Evolutionary conservation across 2,888 invertebrate species (phyloP).

Genomic region (Drosophila multiciliata): DNA sequence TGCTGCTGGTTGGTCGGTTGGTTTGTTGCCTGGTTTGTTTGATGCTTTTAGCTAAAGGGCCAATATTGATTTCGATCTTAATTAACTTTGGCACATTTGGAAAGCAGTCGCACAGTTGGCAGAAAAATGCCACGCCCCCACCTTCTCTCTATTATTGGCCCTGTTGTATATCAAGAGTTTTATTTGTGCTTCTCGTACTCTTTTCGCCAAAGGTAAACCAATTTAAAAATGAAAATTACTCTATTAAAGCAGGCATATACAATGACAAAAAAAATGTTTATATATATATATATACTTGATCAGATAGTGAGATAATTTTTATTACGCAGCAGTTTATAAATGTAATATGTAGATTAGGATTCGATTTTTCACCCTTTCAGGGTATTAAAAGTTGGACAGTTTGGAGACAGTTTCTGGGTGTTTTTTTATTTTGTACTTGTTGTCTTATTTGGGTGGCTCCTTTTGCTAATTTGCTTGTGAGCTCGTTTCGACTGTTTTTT

Average conservation of each 20-base stretch:
- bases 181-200: conserved; percentile 45
- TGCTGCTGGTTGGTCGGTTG: not conserved
- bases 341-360: not conserved
- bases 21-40: conserved; percentile 63
- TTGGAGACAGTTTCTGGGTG: not conserved
- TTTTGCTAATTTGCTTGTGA: conserved; percentile 80
- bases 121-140: conserved; percentile 21
- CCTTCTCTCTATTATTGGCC: conserved; percentile 3
- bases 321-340: not conserved
- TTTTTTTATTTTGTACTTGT: conserved; percentile 16
- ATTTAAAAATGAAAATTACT: not conserved
- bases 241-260: not conserved
- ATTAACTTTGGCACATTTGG: conserved; percentile 84
- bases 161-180: conserved; percentile 37
- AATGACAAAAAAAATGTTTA: not conserved
- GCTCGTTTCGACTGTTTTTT: conserved; percentile 32
- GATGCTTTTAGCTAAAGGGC: conserved; percentile 80
- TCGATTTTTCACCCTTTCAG: not conserved
- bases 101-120: conserved; percentile 66
- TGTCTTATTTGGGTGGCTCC: conserved; percentile 62
- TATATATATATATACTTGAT: not conserved
- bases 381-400: not conserved
- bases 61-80: conserved; percentile 84
- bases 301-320: not conserved
- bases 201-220: conserved; percentile 9